These are phyloP conservation scores for Mastomys coucha DNA, from an alignment of 2,113 vertebrate genomes.

Conservation along the genomic window DNA sequence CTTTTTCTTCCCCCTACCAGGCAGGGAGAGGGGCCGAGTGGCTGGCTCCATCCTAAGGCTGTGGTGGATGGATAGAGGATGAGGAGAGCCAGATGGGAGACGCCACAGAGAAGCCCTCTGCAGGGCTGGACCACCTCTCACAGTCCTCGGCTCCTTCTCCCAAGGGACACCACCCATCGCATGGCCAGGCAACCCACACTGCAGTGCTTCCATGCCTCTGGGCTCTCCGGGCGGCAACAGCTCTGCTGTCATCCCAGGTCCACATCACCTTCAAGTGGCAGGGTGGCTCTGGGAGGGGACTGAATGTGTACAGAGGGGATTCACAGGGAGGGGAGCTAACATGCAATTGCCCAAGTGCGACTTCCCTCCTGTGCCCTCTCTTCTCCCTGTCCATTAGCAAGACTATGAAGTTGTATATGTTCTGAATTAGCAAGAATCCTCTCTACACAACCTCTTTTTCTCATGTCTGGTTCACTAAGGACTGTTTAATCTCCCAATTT, in stretches of 20 bases:
- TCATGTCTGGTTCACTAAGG: neutral
- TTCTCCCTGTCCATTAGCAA: neutral
- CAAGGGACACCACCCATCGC: neutral
- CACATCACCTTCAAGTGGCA: neutral
- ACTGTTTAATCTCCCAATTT: neutral
- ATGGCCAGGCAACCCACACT: neutral
- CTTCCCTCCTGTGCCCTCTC: too few species aligned
- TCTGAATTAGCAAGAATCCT: neutral
- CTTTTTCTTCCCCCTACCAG: neutral
- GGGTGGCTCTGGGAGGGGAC: neutral
- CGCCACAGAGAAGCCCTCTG: neutral
- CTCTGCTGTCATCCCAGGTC: neutral
- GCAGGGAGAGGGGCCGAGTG: neutral
- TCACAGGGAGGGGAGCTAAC: neutral
- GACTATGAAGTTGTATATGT: neutral
- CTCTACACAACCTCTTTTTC: neutral
- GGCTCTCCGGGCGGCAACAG: neutral
- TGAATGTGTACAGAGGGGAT: neutral
- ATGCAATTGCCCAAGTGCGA: neutral
- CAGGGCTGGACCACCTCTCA: fast-evolving
- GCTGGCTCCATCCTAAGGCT: neutral
- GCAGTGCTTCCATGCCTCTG: neutral
- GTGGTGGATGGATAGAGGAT: neutral
- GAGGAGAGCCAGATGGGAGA: neutral
- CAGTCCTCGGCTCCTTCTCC: fast-evolving